Evolutionary conservation across 2,888 invertebrate species (phyloP), one percentile per base, ranked within the genome.

Genomic region (Linhomoeus sp.): DNA sequence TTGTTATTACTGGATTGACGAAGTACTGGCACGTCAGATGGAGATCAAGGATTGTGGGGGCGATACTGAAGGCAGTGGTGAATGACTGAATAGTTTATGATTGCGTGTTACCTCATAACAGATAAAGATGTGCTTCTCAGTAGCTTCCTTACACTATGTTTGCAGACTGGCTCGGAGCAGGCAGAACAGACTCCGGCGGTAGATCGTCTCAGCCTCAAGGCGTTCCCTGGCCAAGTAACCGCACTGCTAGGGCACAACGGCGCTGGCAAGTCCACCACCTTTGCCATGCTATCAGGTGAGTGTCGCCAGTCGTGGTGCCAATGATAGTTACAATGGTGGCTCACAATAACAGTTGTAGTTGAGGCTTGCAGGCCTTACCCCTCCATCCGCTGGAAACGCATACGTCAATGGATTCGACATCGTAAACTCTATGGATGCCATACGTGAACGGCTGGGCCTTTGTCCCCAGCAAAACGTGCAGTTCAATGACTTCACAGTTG

Each of bases 391-490:
- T 7, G 43, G 43, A 7, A 7, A n/a, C 15, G 43, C 43, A 2
- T n/a, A 17, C 20, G 20, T 43, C 12, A 20, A n/a, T 9, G 43
- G 78, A 0, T 72, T 75, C 56, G 79, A 84, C 65, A 76, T 71
- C 36, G 51, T 63, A 24, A 55, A 53, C 23, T 62, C 66, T 41
- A 62, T 70, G 26, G 56, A 58, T 33, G 54, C 54, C 40, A 66
- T 69, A 14, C 55, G 69, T 15, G 56, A 55, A 48, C 61, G 62
- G 48, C 72, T 92, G 42, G 88, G 90, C 0, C 74, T 86, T 45
- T 92, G 90, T 65, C 86, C 90, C 0, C 68, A 82, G 77, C 81
- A 83, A 64, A 80, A 84, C 65, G 77, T 83, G 3, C 70, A 84
- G 1, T 83, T 83, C 62, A 77, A 79, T 53, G 78, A 80, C 52